phyloP scores from a whole-genome alignment of 2,113 vertebrate species.

The Notarius quadriscutis region DNA sequence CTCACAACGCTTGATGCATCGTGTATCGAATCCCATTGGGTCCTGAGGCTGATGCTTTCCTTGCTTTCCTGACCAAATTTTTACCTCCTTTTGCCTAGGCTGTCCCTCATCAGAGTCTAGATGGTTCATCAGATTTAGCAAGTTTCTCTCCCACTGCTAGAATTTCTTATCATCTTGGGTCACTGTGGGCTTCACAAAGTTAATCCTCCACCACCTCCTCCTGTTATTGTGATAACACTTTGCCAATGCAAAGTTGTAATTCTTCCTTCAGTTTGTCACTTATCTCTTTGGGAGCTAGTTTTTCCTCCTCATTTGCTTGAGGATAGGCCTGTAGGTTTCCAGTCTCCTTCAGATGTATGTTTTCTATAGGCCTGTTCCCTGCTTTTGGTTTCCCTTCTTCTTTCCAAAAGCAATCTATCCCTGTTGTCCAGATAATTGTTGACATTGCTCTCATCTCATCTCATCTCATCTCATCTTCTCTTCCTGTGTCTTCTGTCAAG shows the following conservation, averaged over 20 bases:
- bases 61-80: no score
- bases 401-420: no score
- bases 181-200: neutral
- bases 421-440: neutral
- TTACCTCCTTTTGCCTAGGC: no score
- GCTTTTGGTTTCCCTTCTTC: neutral
- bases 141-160: neutral
- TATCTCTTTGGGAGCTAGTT: no score
- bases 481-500: neutral
- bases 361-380: neutral
- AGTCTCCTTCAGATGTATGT: neutral
- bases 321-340: neutral
- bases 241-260: no score
- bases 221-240: neutral
- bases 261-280: no score
- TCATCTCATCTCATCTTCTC: neutral
- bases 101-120: neutral
- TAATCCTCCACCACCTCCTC: neutral
- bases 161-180: neutral
- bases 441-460: neutral
- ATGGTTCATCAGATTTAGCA: neutral
- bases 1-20: no score
- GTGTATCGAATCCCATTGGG: no score
- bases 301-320: no score
- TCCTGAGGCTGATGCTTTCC: no score